A percentile compares a stretch with the other conserved stretches of the same genome.
phyloP scores from a whole-genome alignment of 2,797 vertebrate genomes.

The Poliocrania exsul region DNA sequence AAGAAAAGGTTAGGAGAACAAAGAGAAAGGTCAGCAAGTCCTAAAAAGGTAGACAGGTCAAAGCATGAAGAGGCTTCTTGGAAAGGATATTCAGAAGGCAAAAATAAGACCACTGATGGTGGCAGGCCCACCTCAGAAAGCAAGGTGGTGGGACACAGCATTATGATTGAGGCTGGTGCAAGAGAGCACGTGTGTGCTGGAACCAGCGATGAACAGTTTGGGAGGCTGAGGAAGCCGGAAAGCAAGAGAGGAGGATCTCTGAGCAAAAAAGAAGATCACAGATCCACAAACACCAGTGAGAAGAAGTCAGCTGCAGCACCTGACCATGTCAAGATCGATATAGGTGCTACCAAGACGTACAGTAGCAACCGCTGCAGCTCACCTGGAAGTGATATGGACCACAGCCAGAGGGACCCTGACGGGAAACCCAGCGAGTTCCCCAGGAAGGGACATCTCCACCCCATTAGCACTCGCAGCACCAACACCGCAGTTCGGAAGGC shows the following conservation, averaged over 20 bases:
- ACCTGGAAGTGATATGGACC: constrained; percentile 74
- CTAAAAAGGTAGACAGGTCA: constrained; percentile 83
- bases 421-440: constrained; percentile 78
- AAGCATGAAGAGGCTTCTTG: constrained; percentile 79
- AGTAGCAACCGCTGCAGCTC: constrained; percentile 73
- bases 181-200: constrained; percentile 71
- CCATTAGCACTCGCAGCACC: constrained; percentile 74
- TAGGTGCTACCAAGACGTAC: constrained; percentile 72
- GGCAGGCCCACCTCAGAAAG: constrained; percentile 86
- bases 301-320: constrained; percentile 74
- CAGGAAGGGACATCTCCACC: constrained; percentile 80
- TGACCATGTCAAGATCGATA: constrained; percentile 75
- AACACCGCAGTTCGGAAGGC: constrained; percentile 83
- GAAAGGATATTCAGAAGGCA: constrained; percentile 78
- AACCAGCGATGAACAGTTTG: constrained; percentile 69
- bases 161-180: constrained; percentile 73
- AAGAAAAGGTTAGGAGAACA: constrained; percentile 84
- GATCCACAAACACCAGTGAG: constrained; percentile 75
- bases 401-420: constrained; percentile 78
- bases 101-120: constrained; percentile 81
- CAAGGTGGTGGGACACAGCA: constrained; percentile 75
- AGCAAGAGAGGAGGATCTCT: constrained; percentile 78
- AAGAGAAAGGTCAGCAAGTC: constrained; percentile 86
- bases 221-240: constrained; percentile 78
- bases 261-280: constrained; percentile 74